Percentiles rank a stretch among this genome's conserved stretches.
These are phyloP conservation scores for Eidolon dupreanum DNA, from an alignment of 2,797 vertebrate species.

Conservation along the genomic window DNA sequence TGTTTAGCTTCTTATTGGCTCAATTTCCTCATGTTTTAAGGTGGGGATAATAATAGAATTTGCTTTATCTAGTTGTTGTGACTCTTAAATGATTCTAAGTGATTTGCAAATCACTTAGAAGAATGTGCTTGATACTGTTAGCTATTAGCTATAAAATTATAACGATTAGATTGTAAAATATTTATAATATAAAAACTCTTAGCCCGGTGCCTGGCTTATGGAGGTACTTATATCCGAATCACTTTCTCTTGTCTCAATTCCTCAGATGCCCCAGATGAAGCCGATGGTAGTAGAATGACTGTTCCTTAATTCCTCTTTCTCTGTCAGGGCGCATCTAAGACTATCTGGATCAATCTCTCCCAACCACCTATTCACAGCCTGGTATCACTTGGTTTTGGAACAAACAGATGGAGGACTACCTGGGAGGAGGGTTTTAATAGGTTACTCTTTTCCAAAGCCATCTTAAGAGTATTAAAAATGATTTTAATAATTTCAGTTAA, in stretches of 20 bases:
- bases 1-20: background rate
- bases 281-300: background rate
- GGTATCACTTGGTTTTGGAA: background rate
- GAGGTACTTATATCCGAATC: background rate
- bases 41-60: background rate
- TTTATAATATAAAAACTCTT: conserved; percentile 16
- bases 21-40: conserved; percentile 25
- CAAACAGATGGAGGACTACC: background rate
- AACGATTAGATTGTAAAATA: conserved; percentile 38
- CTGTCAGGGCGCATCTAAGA: background rate
- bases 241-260: background rate
- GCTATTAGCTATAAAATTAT: conserved; percentile 4
- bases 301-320: background rate
- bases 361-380: background rate
- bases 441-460: background rate
- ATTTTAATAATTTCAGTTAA: conserved; percentile 37
- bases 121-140: conserved; percentile 46
- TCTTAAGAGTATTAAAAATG: conserved; percentile 18
- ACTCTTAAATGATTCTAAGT: background rate
- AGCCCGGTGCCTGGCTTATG: background rate
- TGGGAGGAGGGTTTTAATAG: background rate
- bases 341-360: background rate
- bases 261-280: background rate
- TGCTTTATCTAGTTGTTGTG: background rate
- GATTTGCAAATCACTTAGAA: background rate